These are phyloP conservation scores for Leuciscus waleckii DNA, from an alignment of 2,797 vertebrate genomes.

Conservation along the genomic window DNA sequence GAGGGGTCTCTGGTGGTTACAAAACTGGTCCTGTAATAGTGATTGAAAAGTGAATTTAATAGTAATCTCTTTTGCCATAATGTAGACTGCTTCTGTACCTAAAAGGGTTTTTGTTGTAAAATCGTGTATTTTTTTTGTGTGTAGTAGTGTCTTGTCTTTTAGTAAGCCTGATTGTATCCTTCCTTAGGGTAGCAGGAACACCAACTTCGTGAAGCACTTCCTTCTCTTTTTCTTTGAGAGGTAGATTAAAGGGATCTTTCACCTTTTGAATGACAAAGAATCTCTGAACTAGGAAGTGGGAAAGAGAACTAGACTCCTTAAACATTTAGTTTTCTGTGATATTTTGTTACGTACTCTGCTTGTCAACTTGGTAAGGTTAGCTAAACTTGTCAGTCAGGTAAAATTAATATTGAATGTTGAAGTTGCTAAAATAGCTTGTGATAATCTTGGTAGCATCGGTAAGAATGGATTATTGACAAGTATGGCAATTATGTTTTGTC, in stretches of 20 bases:
- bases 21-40: not conserved
- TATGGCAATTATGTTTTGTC: not conserved
- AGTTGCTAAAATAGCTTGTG: not conserved
- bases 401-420: not conserved
- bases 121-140: not conserved
- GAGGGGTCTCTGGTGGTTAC: not conserved
- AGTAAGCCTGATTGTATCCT: not conserved
- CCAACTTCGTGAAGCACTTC: not conserved
- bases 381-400: not conserved
- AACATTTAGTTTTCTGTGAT: conserved; percentile 19
- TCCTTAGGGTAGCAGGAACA: not conserved
- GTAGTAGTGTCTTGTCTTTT: not conserved
- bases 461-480: not conserved
- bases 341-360: not conserved
- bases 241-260: conserved; percentile 53
- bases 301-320: conserved; percentile 6
- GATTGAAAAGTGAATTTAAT: not conserved
- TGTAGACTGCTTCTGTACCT: not conserved
- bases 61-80: not conserved
- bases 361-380: not conserved
- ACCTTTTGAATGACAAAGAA: conserved; percentile 36
- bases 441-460: not conserved
- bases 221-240: conserved; percentile 34
- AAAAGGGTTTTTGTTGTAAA: not conserved
- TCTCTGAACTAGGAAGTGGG: conserved; percentile 24